phyloP scores from a whole-genome alignment of 2,888 invertebrate species.

The Tethea ocularis region DNA sequence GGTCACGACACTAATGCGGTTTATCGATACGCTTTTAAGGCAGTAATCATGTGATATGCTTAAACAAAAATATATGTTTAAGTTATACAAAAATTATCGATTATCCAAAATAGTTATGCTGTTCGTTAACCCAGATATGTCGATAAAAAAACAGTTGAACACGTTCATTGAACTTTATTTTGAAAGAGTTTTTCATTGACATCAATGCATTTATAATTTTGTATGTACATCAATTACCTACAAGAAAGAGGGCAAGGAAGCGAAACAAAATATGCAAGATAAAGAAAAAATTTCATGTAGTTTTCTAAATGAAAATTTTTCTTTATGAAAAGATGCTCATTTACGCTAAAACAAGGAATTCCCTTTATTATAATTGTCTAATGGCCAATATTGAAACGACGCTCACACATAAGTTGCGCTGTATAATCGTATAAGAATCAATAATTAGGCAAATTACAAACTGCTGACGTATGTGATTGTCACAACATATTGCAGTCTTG shows the following conservation, averaged over 20 bases:
- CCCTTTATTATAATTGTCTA: too few relatives aligned
- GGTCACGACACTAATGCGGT: conserved; percentile 69
- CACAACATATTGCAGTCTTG: background rate
- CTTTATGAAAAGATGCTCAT: too few relatives aligned
- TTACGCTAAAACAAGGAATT: too few relatives aligned
- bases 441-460: background rate
- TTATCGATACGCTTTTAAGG: conserved; percentile 60
- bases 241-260: too few relatives aligned
- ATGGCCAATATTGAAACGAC: too few relatives aligned
- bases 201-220: background rate
- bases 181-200: background rate
- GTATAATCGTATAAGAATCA: background rate
- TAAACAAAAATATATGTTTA: conserved; percentile 40
- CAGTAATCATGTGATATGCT: conserved; percentile 49
- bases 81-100: conserved; percentile 32
- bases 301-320: too few relatives aligned
- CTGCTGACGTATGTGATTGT: background rate
- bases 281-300: too few relatives aligned
- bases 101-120: conserved; percentile 19
- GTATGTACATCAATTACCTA: too few relatives aligned
- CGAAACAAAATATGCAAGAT: too few relatives aligned
- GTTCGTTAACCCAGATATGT: conserved; percentile 3
- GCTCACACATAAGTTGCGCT: background rate
- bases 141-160: conserved; percentile 1
- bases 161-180: background rate